Conservation (phyloP, 1,140 invertebrate genomes). For the Lepidurus apus region DNA sequence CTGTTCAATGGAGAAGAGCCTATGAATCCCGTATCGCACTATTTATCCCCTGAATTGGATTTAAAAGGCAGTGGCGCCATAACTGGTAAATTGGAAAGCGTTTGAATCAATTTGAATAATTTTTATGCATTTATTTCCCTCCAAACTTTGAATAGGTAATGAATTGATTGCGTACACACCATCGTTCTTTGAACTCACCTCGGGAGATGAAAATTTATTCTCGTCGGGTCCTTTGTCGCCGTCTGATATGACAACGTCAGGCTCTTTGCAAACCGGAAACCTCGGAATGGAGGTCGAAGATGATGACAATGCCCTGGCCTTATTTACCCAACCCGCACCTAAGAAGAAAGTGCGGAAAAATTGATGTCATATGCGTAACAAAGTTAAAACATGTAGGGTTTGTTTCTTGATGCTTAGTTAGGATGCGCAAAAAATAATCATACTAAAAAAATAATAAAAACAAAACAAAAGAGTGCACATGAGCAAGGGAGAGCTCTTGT, state of each 20-base stretch:
- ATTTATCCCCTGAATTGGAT: slow-evolving; percentile 29
- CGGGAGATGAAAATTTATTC: slow-evolving; percentile 22
- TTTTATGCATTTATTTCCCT: slow-evolving; percentile 16
- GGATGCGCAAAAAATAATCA: neutral
- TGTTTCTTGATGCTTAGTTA: neutral
- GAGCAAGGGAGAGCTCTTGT: too few relatives aligned
- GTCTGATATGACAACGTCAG: neutral
- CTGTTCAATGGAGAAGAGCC: slow-evolving; percentile 8
- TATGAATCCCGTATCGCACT: slow-evolving; percentile 2
- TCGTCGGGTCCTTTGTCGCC: slow-evolving; percentile 14
- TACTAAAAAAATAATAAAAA: too few relatives aligned
- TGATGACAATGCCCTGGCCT: slow-evolving; percentile 23
- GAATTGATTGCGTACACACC: slow-evolving; percentile 41
- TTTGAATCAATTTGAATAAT: neutral
- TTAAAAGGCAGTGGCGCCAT: neutral
- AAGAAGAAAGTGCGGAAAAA: slow-evolving; percentile 28
- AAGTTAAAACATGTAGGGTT: neutral
- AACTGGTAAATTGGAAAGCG: neutral
- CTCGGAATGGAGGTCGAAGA: neutral
- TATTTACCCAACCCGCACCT: slow-evolving; percentile 16
- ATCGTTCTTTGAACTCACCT: slow-evolving; percentile 39
- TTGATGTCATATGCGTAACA: neutral
- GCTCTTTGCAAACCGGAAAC: neutral
- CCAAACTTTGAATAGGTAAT: slow-evolving; percentile 27
- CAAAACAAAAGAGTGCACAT: too few relatives aligned